Conservation (phyloP, 2,888 invertebrate genomes). For the Baccha elongata region DNA sequence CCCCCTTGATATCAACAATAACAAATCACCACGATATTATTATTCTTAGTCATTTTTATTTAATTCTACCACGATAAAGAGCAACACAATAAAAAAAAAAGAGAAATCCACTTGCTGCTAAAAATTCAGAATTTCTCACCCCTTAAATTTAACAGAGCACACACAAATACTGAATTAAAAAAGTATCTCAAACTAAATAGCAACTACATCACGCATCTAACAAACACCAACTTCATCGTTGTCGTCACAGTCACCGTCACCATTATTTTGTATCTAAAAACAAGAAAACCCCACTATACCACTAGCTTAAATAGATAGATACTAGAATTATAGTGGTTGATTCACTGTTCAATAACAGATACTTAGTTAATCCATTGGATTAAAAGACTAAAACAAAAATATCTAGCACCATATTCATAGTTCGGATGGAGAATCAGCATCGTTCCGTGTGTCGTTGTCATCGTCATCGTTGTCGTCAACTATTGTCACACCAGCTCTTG, state of each 20-base stretch:
- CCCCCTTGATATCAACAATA: neutral
- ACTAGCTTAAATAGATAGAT: neutral
- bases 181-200: constrained; percentile 5
- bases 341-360: constrained; percentile 62
- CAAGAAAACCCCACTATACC: constrained; percentile 18
- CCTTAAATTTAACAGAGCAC: constrained; percentile 3
- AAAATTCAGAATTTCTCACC: neutral
- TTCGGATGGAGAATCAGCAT: constrained; percentile 22
- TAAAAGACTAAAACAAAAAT: neutral
- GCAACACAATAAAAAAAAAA: neutral
- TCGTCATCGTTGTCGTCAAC: constrained; percentile 33
- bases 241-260: constrained; percentile 12
- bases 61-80: constrained; percentile 18
- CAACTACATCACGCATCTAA: constrained; percentile 12
- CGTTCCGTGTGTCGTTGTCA: constrained; percentile 17
- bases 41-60: constrained; percentile 17
- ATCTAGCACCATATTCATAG: constrained; percentile 21
- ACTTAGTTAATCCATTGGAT: constrained; percentile 33
- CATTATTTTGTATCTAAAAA: constrained; percentile 26
- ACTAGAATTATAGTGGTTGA: constrained; percentile 29
- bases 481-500: constrained; percentile 68
- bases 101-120: constrained; percentile 2
- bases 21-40: constrained; percentile 15
- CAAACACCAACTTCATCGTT: neutral
- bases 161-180: neutral